Evolutionary conservation across 2,113 vertebrate species (phyloP).

Genomic region (Lasiurus borealis): DNA sequence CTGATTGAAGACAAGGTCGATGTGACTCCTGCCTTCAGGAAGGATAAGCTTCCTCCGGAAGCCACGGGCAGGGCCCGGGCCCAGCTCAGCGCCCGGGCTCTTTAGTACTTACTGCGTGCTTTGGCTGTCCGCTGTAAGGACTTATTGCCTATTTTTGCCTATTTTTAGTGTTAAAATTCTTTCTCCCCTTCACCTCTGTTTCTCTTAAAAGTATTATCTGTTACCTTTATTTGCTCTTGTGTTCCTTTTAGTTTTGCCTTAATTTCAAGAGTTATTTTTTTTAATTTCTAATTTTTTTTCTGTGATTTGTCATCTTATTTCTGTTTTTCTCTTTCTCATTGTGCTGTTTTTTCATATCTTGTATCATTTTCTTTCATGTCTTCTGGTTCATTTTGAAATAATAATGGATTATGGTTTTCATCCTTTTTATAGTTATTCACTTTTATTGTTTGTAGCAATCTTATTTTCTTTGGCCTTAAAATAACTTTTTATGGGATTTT

Average conservation of each 20-base stretch:
- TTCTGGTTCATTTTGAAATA: conserved; percentile 23
- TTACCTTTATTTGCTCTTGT: conserved; percentile 2
- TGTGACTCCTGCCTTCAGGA: conserved; percentile 81
- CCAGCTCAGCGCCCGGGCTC: neutral
- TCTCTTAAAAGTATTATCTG: conserved; percentile 29
- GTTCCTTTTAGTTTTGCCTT: conserved; percentile 21
- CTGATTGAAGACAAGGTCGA: conserved; percentile 85
- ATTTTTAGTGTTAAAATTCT: neutral
- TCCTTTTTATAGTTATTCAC: neutral
- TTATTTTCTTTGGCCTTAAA: neutral
- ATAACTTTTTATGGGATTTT: conserved; percentile 10
- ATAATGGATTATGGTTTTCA: neutral
- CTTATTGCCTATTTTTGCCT: neutral
- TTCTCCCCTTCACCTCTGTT: neutral
- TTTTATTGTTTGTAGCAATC: neutral
- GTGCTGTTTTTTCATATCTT: neutral
- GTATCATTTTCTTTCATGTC: neutral
- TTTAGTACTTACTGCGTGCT: neutral
- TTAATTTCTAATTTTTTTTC: neutral
- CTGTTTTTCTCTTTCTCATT: neutral
- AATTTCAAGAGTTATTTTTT: conserved; percentile 4
- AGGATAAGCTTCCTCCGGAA: conserved; percentile 73
- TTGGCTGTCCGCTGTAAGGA: neutral
- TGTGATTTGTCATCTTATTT: neutral
- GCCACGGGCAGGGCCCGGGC: neutral